Evolutionary conservation across 2,113 vertebrate genomes (phyloP).

Genomic region (Amphiprion ocellaris): DNA sequence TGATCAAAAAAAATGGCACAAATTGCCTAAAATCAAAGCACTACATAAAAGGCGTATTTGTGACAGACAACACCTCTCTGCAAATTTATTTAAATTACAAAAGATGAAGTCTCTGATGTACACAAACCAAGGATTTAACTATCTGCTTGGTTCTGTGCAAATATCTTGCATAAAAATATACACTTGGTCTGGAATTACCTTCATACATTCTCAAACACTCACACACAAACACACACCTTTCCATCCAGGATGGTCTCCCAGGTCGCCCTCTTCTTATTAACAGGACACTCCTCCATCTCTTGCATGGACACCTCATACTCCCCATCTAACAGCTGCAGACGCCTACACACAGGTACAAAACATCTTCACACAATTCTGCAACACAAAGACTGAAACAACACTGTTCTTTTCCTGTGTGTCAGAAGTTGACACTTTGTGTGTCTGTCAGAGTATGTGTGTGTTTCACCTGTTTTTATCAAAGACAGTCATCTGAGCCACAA

Average conservation of each 20-base stretch:
- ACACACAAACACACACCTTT: slow-evolving; percentile 81
- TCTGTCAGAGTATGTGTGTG: no score
- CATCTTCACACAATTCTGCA: neutral
- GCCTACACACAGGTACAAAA: slow-evolving; percentile 77
- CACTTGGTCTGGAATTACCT: no score
- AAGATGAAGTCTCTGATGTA: no score
- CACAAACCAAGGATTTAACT: no score
- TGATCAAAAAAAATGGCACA: no score
- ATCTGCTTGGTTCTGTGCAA: no score
- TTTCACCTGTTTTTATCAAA: slow-evolving; percentile 98
- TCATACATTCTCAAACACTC: no score
- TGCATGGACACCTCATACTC: slow-evolving; percentile 99
- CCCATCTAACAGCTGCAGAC: slow-evolving; percentile 95
- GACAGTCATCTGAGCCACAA: slow-evolving; percentile 98
- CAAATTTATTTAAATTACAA: no score
- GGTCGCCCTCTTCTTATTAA: slow-evolving; percentile 96
- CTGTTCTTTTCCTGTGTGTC: neutral
- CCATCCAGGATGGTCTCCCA: slow-evolving; percentile 98
- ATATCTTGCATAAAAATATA: no score
- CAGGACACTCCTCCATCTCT: slow-evolving; percentile 95
- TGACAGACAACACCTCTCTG: no score
- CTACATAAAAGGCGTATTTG: no score
- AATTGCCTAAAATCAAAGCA: no score
- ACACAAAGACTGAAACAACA: neutral
- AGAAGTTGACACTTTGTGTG: neutral